Evolutionary conservation across 1,140 invertebrate species (phyloP).

Genomic region (Leptestheria dahalacensis): DNA sequence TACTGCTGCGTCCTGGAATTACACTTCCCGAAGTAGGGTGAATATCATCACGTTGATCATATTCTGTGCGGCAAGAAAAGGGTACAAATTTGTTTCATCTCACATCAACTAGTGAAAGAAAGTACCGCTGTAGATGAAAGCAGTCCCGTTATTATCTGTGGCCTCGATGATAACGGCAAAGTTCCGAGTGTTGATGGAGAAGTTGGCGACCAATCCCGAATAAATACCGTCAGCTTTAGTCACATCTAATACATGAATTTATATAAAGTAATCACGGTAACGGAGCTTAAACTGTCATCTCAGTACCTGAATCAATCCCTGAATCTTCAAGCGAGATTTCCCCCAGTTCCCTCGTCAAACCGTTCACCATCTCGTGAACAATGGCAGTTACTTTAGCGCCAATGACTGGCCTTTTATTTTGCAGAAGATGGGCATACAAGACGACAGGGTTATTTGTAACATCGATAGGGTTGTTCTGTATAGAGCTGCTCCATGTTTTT

Average conservation of each 20-base stretch:
- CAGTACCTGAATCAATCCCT: conserved; percentile 38
- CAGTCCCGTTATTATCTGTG: conserved; percentile 15
- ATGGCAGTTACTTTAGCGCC: conserved; percentile 34
- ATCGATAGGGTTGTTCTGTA: neutral
- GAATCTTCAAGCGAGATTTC: conserved; percentile 39
- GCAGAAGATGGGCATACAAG: neutral
- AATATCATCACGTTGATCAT: neutral
- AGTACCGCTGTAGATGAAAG: conserved; percentile 22
- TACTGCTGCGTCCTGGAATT: neutral
- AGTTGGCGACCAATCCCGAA: conserved; percentile 40
- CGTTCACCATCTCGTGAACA: conserved; percentile 14
- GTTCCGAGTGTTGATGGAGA: conserved; percentile 27
- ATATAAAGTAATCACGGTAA: too few species aligned
- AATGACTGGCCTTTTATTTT: conserved; percentile 28
- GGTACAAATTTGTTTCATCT: too few species aligned
- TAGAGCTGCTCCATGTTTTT: neutral
- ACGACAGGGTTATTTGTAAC: neutral
- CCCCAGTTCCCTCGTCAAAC: conserved; percentile 26
- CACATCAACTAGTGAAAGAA: too few species aligned
- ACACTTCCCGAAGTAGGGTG: neutral
- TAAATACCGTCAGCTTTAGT: conserved; percentile 48
- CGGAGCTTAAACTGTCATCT: neutral
- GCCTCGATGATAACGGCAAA: conserved; percentile 26
- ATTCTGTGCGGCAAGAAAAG: neutral
- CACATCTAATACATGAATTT: conserved; percentile 40